phyloP scores from a whole-genome alignment of 1,140 invertebrate species.

The Drosophila rhopaloa region DNA sequence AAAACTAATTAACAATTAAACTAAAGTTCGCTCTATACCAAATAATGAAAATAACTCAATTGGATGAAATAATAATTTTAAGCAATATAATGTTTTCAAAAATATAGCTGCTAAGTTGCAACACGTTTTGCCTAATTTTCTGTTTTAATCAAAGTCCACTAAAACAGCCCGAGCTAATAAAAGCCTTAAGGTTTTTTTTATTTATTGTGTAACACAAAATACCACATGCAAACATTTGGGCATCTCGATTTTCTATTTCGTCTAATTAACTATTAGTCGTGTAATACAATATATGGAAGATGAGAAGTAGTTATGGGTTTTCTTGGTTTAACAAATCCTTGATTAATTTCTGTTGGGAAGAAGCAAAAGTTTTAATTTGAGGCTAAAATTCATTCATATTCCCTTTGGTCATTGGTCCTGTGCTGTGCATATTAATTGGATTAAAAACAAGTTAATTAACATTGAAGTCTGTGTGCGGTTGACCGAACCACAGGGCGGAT shows the following conservation, averaged over 20 bases:
- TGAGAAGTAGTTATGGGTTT: constrained; percentile 10
- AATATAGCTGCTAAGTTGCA: no score
- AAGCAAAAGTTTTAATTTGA: constrained; percentile 75
- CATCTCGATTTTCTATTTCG: neutral
- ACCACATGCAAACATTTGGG: no score
- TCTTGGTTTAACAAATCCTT: constrained; percentile 50
- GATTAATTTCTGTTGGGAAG: constrained; percentile 63
- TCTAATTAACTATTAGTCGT: constrained; percentile 10
- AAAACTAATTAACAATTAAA: no score
- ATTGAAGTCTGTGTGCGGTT: constrained; percentile 36
- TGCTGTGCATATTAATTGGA: constrained; percentile 55
- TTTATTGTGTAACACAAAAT: no score
- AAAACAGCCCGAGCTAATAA: no score
- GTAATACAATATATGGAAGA: neutral
- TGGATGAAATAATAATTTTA: no score
- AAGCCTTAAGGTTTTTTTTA: no score
- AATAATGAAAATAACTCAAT: no score
- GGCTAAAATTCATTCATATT: constrained; percentile 30
- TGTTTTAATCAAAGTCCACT: no score
- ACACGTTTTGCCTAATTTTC: no score
- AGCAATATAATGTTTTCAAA: no score
- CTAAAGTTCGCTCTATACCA: no score
- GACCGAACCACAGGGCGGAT: constrained; percentile 32
- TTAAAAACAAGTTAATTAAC: constrained; percentile 52
- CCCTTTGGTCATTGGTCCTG: constrained; percentile 25